Evolutionary conservation across 2,797 vertebrate species (phyloP), one percentile per base, ranked within the genome.

Genomic region (Gymnoscopelus braueri): DNA sequence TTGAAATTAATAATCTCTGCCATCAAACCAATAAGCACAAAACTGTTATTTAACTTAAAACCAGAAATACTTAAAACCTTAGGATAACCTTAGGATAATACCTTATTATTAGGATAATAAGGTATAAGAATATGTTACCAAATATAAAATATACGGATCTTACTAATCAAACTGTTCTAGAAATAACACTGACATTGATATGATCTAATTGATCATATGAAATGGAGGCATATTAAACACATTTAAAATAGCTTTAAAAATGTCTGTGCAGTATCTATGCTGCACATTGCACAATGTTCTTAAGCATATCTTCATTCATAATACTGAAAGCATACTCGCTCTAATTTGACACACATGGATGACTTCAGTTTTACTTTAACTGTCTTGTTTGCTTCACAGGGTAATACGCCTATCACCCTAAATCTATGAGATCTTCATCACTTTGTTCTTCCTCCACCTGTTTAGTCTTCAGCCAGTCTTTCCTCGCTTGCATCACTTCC

Each of bases 401-500:
- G 62, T 47, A 12, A 24, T 15, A 8, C 10, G 0, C 53, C 11
- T 44, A 67, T 91, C 78, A 92, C 0, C 77, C 75, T 5, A 94
- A 80, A 71, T 92, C 73, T 29, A 94, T 93, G 13, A 94, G 91
- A 52, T 91, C 81, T 67, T 62, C 71, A 10, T 81, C 80, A 0
- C 54, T 3, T 3, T 47, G 58, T 1, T 74, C 77, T 48, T 79
- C 70, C 32, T 75, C 65, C 12, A 75, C 63, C 3, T 19, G 83
- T 1, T 79, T 84, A 67, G 75, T 87, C 71, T 61, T 93, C 85
- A 94, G 91, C 97, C 97, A 98, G 0, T 94, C 91, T 44, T 69
- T 91, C 72, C 94, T 93, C 8, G 92, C 91, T 32, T 78, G 92
- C 3, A 83, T 81, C 1, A 98, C 94, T 79, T 98, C 96, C 71